phyloP scores from a whole-genome alignment of 2,888 invertebrate species.

The Drosophila meridiana region DNA sequence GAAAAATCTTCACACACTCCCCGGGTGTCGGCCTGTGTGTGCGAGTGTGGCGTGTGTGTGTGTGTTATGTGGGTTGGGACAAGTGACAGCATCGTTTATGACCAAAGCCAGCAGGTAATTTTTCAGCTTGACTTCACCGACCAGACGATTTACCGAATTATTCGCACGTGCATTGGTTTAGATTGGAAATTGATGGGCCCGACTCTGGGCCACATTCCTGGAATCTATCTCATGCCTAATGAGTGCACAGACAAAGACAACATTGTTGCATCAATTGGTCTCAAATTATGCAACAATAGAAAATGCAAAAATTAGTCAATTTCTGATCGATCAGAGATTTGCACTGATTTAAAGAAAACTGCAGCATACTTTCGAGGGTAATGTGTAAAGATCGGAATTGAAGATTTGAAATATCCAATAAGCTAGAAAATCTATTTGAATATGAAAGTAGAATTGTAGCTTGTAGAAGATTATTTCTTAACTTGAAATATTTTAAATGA shows the following conservation, averaged over 20 bases:
- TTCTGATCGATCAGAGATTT: background rate
- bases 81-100: constrained; percentile 76
- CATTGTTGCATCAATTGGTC: constrained; percentile 43
- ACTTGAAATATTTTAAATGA: too few relatives aligned
- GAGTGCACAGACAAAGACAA: constrained; percentile 13
- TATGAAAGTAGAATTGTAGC: background rate
- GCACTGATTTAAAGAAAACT: constrained; percentile 3
- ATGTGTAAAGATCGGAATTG: background rate
- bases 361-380: constrained; percentile 61
- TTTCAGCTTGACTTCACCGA: constrained; percentile 58
- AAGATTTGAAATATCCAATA: background rate
- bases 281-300: constrained; percentile 50
- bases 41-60: constrained; percentile 21
- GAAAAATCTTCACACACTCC: constrained; percentile 69
- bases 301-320: background rate
- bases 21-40: constrained; percentile 36
- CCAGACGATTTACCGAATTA: constrained; percentile 58
- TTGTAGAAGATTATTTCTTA: too few relatives aligned
- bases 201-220: constrained; percentile 41
- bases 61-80: constrained; percentile 49
- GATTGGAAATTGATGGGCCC: constrained; percentile 59
- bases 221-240: constrained; percentile 40
- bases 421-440: background rate
- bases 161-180: constrained; percentile 76
- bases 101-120: constrained; percentile 71